Percentiles rank a stretch among this genome's conserved stretches.
These are phyloP conservation scores for Macroglossus sobrinus DNA, from an alignment of 2,113 vertebrate genomes.

Conservation along the genomic window DNA sequence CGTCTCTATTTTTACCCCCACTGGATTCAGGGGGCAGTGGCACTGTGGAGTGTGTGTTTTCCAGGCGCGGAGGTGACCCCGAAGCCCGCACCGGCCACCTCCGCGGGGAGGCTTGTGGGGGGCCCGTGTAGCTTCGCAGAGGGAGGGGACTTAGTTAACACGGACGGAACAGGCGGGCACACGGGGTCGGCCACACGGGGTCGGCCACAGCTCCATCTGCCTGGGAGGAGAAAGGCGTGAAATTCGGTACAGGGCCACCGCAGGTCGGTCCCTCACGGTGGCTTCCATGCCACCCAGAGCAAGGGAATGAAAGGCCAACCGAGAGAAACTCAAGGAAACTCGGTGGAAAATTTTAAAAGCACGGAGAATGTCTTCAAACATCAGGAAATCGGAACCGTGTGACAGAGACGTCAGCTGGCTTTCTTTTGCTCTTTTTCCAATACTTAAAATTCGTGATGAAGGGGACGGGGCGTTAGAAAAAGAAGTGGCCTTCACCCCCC, in stretches of 20 bases:
- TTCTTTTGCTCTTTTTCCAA: not conserved
- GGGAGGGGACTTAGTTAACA: slow-evolving; percentile 52
- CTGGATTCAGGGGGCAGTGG: slow-evolving; percentile 48
- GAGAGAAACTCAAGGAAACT: no score
- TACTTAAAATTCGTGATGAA: not conserved
- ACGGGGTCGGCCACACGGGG: no score
- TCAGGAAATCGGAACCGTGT: not conserved
- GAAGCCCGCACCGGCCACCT: not conserved
- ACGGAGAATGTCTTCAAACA: no score
- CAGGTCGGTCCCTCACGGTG: no score
- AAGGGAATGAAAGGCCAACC: rapidly evolving
- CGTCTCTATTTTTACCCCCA: slow-evolving; percentile 31
- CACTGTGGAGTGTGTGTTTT: slow-evolving; percentile 40
- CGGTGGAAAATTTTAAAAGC: not conserved
- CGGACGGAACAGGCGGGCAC: not conserved
- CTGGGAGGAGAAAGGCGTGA: not conserved
- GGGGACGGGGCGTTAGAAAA: not conserved
- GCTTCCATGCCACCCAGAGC: not conserved
- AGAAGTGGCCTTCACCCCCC: no score
- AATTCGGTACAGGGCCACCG: rapidly evolving
- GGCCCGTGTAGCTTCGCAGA: slow-evolving; percentile 52
- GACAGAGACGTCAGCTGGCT: not conserved
- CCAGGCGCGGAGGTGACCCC: not conserved
- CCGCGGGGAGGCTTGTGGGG: slow-evolving; percentile 23
- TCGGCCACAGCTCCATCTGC: not conserved